Conservation (phyloP, 2,888 invertebrate genomes). For the Lasiommata megera region DNA sequence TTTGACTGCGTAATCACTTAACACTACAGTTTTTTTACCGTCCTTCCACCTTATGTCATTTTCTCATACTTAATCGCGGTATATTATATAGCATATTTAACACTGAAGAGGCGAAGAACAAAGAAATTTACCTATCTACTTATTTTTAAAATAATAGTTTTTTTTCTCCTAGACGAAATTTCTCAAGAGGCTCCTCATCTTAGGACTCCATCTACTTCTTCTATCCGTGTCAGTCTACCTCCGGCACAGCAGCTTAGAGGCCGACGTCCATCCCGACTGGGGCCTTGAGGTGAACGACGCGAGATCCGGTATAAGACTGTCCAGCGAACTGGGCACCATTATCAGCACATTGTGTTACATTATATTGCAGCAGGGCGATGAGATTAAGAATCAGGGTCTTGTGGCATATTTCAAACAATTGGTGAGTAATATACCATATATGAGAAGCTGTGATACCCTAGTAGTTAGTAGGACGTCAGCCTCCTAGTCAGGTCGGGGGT, state of each 20-base stretch:
- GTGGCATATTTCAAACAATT: slow-evolving; percentile 94
- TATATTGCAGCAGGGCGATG: slow-evolving; percentile 95
- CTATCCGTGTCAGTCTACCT: slow-evolving; percentile 95
- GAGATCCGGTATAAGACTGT: slow-evolving; percentile 82
- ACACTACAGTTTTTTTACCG: too few relatives aligned
- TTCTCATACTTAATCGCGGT: too few relatives aligned
- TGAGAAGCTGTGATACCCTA: too few relatives aligned
- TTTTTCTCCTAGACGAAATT: slow-evolving; percentile 89
- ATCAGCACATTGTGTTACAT: slow-evolving; percentile 93
- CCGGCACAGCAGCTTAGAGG: slow-evolving; percentile 82
- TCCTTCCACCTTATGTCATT: too few relatives aligned
- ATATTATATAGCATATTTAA: too few relatives aligned
- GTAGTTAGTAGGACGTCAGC: too few relatives aligned
- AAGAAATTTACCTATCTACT: too few relatives aligned
- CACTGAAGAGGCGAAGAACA: too few relatives aligned
- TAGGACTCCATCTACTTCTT: slow-evolving; percentile 92
- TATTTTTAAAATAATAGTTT: not conserved
- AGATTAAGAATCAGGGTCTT: slow-evolving; percentile 96
- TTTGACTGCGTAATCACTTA: too few relatives aligned
- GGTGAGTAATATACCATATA: slow-evolving; percentile 83
- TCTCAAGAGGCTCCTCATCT: slow-evolving; percentile 92
- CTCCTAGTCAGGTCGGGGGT: too few relatives aligned
- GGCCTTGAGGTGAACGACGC: slow-evolving; percentile 60
- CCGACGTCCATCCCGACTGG: slow-evolving; percentile 62
- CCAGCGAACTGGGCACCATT: slow-evolving; percentile 92